Evolutionary conservation across 2,888 invertebrate species (phyloP).

Genomic region (Watsonalla binaria): DNA sequence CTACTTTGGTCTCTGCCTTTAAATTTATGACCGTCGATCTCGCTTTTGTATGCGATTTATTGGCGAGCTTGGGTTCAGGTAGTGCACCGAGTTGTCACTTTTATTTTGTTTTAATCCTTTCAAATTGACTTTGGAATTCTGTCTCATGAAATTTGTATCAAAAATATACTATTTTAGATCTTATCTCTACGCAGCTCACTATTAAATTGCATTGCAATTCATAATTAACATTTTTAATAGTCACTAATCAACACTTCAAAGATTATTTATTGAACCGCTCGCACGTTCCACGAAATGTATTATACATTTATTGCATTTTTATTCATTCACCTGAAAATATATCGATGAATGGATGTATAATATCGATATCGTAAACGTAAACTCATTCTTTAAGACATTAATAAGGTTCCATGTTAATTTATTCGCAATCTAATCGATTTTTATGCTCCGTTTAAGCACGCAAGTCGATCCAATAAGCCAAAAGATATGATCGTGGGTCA

Average conservation of each 20-base stretch:
- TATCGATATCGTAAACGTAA: not conserved
- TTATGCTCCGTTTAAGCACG: not conserved
- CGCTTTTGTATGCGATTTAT: conserved; percentile 54
- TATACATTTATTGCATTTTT: conserved; percentile 2
- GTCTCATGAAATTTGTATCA: not conserved
- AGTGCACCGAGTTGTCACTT: conserved; percentile 24
- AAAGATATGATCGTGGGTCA: conserved; percentile 20
- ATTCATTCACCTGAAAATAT: not conserved
- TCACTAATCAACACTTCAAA: conserved; percentile 14
- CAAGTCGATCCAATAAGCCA: conserved; percentile 8
- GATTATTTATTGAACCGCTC: conserved; percentile 4
- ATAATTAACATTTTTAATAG: conserved; percentile 14
- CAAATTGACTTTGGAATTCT: not conserved
- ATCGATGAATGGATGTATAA: not conserved
- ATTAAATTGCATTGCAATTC: conserved; percentile 20
- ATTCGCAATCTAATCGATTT: not conserved
- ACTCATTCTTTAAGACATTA: not conserved
- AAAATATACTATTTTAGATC: too few relatives aligned
- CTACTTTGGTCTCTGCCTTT: conserved; percentile 39
- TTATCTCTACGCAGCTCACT: conserved; percentile 6
- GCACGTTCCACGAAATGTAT: too few relatives aligned
- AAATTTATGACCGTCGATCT: conserved; percentile 53
- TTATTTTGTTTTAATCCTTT: conserved; percentile 2
- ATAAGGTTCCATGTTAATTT: not conserved
- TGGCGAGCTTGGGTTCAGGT: conserved; percentile 55